These are phyloP conservation scores for Micropoecilia bifurca DNA, from an alignment of 2,797 vertebrate genomes.

Conservation along the genomic window DNA sequence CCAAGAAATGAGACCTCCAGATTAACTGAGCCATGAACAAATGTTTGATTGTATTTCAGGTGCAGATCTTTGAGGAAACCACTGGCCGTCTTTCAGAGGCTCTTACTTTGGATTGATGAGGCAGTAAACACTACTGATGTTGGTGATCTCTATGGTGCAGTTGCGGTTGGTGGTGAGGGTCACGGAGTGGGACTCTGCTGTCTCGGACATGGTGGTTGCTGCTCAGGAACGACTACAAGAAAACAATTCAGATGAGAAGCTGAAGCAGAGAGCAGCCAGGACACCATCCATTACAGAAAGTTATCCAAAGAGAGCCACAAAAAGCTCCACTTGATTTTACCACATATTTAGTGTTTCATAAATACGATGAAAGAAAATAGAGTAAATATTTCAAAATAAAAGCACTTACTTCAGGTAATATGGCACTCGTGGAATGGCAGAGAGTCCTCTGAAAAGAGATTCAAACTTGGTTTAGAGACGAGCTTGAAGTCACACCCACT, in stretches of 20 bases:
- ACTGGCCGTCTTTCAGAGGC: background rate
- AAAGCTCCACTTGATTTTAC: background rate
- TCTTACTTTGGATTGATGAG: slow-evolving; percentile 72
- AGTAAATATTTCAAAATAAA: background rate
- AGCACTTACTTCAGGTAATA: slow-evolving; percentile 53
- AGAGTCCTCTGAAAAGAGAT: slow-evolving; percentile 42
- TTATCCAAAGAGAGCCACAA: background rate
- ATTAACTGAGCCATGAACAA: background rate
- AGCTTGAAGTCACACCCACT: slow-evolving; percentile 41
- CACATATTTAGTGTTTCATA: background rate
- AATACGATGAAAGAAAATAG: background rate
- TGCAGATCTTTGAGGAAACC: background rate
- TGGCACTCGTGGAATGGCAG: slow-evolving; percentile 22
- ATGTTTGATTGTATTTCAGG: background rate
- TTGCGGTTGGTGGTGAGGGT: slow-evolving; percentile 72
- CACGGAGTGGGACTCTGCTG: slow-evolving; percentile 62
- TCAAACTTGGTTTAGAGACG: slow-evolving; percentile 18
- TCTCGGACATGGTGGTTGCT: slow-evolving; percentile 58
- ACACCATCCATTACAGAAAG: background rate
- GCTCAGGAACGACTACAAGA: background rate
- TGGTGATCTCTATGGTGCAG: slow-evolving; percentile 72
- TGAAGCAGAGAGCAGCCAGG: background rate
- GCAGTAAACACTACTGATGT: slow-evolving; percentile 43
- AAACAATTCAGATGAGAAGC: background rate
- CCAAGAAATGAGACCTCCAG: background rate